Evolutionary conservation across 2,113 vertebrate species (phyloP).

Genomic region (Coptodon rendalli): DNA sequence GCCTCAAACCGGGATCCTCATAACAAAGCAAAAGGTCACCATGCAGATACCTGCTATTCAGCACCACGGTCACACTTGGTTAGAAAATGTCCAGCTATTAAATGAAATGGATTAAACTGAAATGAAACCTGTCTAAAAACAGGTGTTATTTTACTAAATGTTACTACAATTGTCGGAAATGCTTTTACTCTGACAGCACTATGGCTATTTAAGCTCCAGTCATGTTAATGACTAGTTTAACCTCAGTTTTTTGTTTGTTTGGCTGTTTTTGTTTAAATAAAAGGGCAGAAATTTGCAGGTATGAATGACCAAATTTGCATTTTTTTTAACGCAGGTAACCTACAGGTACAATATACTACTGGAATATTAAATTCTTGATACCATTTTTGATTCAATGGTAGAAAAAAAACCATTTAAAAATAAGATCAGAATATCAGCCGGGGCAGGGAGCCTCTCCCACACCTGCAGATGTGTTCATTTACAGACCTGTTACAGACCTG

Average conservation of each 20-base stretch:
- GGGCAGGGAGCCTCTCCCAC: neutral
- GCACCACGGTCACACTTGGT: neutral
- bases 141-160: neutral
- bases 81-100: neutral
- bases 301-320: neutral
- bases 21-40: slow-evolving; percentile 23
- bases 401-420: neutral
- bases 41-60: neutral
- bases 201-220: neutral
- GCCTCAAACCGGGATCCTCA: slow-evolving; percentile 1
- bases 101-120: neutral
- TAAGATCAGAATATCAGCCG: neutral
- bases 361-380: neutral
- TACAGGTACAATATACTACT: neutral
- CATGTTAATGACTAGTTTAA: neutral
- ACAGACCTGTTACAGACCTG: neutral
- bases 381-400: neutral
- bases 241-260: neutral
- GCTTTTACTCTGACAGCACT: neutral
- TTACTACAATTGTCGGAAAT: neutral
- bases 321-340: neutral
- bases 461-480: neutral
- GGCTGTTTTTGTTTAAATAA: neutral
- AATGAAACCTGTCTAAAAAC: neutral
- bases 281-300: neutral